phyloP scores from a whole-genome alignment of 2,113 vertebrate genomes.

The Phyllostomus hastatus region DNA sequence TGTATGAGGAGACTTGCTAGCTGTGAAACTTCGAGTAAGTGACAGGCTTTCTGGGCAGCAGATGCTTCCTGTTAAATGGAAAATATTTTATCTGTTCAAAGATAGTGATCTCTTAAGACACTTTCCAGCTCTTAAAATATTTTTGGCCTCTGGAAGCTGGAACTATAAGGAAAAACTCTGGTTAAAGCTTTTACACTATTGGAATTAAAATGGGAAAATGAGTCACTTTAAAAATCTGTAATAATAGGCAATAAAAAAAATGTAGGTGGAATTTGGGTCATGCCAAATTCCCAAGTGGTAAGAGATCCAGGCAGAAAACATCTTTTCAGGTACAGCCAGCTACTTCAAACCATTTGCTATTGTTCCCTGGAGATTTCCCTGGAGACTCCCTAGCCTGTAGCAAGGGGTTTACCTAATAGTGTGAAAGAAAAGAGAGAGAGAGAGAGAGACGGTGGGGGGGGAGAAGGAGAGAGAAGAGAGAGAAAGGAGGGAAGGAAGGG shows the following conservation, averaged over 20 bases:
- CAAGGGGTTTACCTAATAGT: background rate
- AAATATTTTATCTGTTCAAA: conserved; percentile 48
- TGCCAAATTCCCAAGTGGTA: background rate
- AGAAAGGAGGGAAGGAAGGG: rapidly evolving
- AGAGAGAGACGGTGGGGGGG: rapidly evolving
- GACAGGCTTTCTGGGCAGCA: background rate
- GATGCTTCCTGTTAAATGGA: background rate
- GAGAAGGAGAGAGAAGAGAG: background rate
- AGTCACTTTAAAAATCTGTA: conserved; percentile 7
- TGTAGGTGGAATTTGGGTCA: background rate
- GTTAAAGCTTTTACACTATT: conserved; percentile 3
- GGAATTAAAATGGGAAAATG: background rate
- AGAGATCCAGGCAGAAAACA: conserved; percentile 39
- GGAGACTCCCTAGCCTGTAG: background rate
- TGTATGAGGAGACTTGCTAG: background rate
- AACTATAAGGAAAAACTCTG: background rate
- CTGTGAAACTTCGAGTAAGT: background rate
- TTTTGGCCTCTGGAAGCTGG: conserved; percentile 14
- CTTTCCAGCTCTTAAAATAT: conserved; percentile 29
- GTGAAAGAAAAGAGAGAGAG: background rate
- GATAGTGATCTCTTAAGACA: background rate
- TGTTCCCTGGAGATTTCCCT: background rate
- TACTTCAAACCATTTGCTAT: background rate
- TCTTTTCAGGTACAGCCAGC: conserved; percentile 10
- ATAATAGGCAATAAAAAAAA: background rate